Evolutionary conservation across 2,888 invertebrate species (phyloP).

Genomic region (Trachelus iudaicus): DNA sequence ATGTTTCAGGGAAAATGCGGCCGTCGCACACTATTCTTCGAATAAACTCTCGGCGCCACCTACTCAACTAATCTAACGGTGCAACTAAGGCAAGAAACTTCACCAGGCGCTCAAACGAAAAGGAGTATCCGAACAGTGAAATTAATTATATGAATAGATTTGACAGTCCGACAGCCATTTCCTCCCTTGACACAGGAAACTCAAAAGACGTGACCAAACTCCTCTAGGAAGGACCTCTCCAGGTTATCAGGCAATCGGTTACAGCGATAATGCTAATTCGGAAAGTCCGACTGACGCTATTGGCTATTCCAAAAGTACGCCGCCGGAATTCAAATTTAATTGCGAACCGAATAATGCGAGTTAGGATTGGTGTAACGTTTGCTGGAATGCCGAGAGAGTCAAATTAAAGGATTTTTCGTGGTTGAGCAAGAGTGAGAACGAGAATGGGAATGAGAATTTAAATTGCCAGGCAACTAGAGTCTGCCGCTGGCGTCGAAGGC

Average conservation of each 20-base stretch:
- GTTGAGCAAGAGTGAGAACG: background rate
- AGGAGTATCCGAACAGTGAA: conserved; percentile 24
- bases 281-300: background rate
- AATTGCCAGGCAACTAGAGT: background rate
- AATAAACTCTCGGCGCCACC: background rate
- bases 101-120: background rate
- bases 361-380: background rate
- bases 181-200: background rate
- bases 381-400: background rate
- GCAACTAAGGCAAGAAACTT: background rate
- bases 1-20: background rate
- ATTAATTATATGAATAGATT: conserved; percentile 29
- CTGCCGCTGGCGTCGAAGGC: background rate
- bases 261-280: background rate
- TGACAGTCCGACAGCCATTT: background rate
- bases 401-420: background rate
- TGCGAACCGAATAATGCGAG: background rate
- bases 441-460: background rate
- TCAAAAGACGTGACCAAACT: background rate
- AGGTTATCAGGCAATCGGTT: background rate
- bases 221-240: background rate
- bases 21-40: background rate
- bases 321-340: background rate
- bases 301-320: background rate
- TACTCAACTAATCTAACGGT: background rate